Percentiles rank a stretch among this genome's conserved stretches.
Evolutionary conservation across 2,888 invertebrate species (phyloP).

Genomic region (Lithophane leautieri): DNA sequence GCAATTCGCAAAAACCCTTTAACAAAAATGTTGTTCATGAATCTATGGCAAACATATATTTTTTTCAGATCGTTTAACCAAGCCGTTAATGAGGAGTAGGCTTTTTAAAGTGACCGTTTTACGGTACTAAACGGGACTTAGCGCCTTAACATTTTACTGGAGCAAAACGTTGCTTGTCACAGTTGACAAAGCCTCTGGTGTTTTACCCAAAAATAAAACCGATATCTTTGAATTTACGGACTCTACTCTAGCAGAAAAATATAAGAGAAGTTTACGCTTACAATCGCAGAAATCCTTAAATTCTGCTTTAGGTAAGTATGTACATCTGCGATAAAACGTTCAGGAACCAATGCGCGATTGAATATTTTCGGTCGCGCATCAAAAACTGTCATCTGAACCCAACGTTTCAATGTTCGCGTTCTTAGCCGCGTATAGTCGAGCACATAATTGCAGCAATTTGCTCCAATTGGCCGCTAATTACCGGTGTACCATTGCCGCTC

Average conservation of each 20-base stretch:
- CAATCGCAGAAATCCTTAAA: not conserved
- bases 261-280: not conserved
- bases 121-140: too few species aligned
- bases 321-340: not conserved
- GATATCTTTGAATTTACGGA: not conserved
- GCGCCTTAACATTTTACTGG: not conserved
- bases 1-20: too few species aligned
- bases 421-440: slow-evolving; percentile 48
- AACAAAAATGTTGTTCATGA: too few species aligned
- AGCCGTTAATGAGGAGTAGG: too few species aligned
- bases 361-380: not conserved
- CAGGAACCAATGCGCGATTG: not conserved
- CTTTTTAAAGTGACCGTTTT: too few species aligned
- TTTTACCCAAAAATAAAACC: not conserved
- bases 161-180: not conserved
- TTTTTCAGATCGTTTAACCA: too few species aligned
- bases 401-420: slow-evolving; percentile 7
- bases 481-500: slow-evolving; percentile 58
- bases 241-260: not conserved
- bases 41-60: too few species aligned
- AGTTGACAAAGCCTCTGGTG: not conserved
- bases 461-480: slow-evolving; percentile 60
- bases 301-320: not conserved
- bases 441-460: slow-evolving; percentile 65
- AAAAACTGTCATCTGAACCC: slow-evolving; percentile 24